Percentiles rank a stretch among this genome's conserved stretches.
Conservation (phyloP, 64 coral and sea anemone species). For the Hydrozoanthus tunicans region DNA sequence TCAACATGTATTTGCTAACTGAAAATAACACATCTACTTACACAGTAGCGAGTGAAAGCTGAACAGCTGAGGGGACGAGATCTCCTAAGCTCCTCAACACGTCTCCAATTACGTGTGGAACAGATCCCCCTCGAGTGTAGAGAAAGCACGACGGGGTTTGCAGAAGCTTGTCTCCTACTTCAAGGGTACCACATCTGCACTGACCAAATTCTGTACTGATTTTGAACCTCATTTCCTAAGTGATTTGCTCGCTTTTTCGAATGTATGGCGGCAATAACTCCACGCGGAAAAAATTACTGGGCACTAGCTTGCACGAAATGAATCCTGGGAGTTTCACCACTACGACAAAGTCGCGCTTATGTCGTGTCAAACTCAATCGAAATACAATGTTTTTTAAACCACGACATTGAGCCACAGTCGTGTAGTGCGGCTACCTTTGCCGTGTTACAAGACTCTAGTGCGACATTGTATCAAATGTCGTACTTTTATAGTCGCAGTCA, state of each 20-base stretch:
- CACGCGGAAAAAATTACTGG: not conserved
- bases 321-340: not conserved
- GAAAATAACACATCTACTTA: slow-evolving; percentile 47
- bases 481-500: no score
- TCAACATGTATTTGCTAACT: not conserved
- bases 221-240: slow-evolving; percentile 23
- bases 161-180: slow-evolving; percentile 34
- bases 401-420: no score
- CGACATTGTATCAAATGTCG: no score
- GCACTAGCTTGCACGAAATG: not conserved
- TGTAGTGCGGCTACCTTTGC: no score
- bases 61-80: slow-evolving; percentile 36
- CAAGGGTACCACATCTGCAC: slow-evolving; percentile 60
- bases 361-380: not conserved
- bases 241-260: not conserved
- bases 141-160: slow-evolving; percentile 72
- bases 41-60: slow-evolving; percentile 71
- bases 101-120: slow-evolving; percentile 69
- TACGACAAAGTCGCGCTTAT: no score
- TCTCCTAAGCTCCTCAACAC: slow-evolving; percentile 44
- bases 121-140: slow-evolving; percentile 70
- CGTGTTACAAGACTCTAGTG: no score
- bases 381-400: no score
- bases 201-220: not conserved
- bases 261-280: not conserved